Conservation (phyloP, 2,797 vertebrate genomes). For the Danio choprae region DNA sequence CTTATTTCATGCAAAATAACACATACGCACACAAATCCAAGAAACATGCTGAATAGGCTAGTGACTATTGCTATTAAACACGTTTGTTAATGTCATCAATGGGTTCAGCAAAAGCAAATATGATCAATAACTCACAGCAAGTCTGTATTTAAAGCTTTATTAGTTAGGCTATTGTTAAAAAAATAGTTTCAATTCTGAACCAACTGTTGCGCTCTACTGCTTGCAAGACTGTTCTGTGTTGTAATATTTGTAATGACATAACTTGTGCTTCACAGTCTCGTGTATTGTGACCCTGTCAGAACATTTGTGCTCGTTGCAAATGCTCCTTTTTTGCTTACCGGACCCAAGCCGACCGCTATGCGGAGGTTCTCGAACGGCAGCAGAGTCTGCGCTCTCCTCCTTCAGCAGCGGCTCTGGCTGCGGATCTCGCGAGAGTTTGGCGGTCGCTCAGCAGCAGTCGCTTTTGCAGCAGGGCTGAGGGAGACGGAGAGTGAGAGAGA, state of each 20-base stretch:
- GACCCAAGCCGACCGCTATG: neutral
- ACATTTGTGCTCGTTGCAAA: no score
- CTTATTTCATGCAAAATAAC: no score
- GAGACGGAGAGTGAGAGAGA: conserved; percentile 82
- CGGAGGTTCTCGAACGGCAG: neutral
- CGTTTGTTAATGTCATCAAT: no score
- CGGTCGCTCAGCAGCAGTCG: conserved; percentile 68
- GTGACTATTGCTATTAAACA: no score
- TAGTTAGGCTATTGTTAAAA: no score
- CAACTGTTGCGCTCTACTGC: neutral
- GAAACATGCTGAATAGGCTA: no score
- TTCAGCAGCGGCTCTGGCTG: conserved; percentile 24
- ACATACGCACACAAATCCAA: no score
- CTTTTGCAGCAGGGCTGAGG: conserved; percentile 83
- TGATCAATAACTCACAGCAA: no score
- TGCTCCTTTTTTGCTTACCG: neutral
- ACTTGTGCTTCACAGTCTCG: neutral
- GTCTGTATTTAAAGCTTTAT: no score
- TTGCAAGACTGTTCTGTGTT: neutral
- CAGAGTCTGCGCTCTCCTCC: neutral
- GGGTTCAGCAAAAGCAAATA: no score
- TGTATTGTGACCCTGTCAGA: neutral
- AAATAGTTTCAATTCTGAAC: no score
- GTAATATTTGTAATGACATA: neutral
- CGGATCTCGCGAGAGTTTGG: conserved; percentile 92